These are phyloP conservation scores for Grallaria varia DNA, from an alignment of 2,113 vertebrate genomes.

Conservation along the genomic window DNA sequence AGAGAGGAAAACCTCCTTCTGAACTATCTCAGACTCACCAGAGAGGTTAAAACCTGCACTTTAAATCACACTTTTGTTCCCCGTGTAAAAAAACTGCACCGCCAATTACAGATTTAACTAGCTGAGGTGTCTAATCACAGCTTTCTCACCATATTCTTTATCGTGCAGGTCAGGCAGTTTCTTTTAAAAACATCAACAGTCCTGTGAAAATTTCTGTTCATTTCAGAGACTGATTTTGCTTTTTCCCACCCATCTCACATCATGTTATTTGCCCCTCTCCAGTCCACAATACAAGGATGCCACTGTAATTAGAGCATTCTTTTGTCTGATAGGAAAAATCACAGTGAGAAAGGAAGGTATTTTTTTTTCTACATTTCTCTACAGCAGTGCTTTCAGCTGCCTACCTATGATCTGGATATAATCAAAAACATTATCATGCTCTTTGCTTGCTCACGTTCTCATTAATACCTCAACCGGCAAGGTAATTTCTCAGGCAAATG, in stretches of 20 bases:
- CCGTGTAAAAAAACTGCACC: background rate
- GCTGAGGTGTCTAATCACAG: background rate
- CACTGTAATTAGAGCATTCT: constrained; percentile 13
- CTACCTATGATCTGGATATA: background rate
- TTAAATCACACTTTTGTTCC: background rate
- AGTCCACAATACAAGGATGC: background rate
- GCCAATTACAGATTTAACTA: constrained; percentile 23
- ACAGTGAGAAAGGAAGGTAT: background rate
- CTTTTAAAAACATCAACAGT: background rate
- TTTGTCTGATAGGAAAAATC: constrained; percentile 7
- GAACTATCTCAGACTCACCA: background rate
- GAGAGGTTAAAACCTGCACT: background rate
- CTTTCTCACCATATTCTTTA: constrained; percentile 1
- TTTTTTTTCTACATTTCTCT: background rate
- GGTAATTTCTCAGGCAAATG: constrained; percentile 47
- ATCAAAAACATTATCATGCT: constrained; percentile 16
- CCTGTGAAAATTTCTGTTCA: background rate
- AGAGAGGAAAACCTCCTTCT: constrained; percentile 3
- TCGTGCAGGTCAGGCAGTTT: background rate
- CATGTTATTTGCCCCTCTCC: background rate
- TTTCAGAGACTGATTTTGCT: background rate
- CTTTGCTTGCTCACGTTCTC: constrained; percentile 38
- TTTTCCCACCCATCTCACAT: background rate
- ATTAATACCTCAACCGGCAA: constrained; percentile 40
- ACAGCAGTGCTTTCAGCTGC: background rate